Percentiles rank a stretch among this genome's conserved stretches.
Evolutionary conservation across 2,888 invertebrate species (phyloP).

Genomic region (Spodoptera picta): DNA sequence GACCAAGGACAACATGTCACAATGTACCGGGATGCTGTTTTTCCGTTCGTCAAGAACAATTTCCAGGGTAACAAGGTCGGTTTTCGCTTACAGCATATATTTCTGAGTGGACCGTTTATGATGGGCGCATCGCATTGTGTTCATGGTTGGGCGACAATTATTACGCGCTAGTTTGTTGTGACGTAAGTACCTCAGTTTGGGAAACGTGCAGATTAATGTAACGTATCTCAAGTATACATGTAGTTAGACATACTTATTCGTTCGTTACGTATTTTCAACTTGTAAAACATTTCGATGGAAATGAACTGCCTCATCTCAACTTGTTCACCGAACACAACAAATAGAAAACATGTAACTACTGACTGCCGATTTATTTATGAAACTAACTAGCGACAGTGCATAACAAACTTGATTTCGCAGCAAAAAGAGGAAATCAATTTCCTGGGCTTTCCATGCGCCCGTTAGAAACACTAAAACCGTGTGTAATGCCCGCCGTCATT

Average conservation of each 20-base stretch:
- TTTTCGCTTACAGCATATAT: constrained; percentile 34
- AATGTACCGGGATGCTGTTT: constrained; percentile 26
- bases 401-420: no score
- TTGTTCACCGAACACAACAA: no score
- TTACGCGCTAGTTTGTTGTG: constrained; percentile 50
- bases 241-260: background rate
- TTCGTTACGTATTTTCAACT: background rate
- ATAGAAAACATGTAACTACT: no score
- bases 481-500: no score
- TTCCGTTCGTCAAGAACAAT: constrained; percentile 25
- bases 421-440: no score
- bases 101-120: constrained; percentile 38
- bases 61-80: constrained; percentile 38
- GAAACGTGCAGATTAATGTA: constrained; percentile 4
- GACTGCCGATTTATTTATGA: no score
- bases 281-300: no score
- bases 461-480: no score
- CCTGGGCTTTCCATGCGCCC: no score
- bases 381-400: no score
- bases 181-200: constrained; percentile 40
- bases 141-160: constrained; percentile 74
- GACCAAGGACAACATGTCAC: constrained; percentile 60
- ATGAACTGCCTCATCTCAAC: no score
- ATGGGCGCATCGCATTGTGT: constrained; percentile 66
- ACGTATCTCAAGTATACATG: background rate